Evolutionary conservation across 37 sponge, comb jelly and placozoan genomes (phyloP), one percentile per base, ranked within the genome.

Genomic region (Amphimedon queenslandica): DNA sequence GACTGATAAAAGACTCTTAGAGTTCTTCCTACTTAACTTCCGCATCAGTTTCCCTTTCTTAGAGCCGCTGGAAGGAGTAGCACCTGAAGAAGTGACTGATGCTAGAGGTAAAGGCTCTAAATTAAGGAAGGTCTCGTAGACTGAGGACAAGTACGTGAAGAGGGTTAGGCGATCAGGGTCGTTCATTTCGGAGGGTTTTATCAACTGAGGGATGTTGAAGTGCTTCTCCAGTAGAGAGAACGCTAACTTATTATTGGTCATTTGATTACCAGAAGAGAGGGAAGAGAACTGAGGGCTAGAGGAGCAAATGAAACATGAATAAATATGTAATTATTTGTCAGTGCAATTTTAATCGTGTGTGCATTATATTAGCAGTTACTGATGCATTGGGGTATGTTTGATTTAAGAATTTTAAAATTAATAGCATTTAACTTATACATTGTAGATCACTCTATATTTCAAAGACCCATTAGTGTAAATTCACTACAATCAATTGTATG

Each of bases 141-240:
- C 80, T 4, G 47, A 58, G 18, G 88, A 73, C 31, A 92, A 78
- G 75, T 88, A 92, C 31, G 85, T 68, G 63, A 92, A 51, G 41
- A 92, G 61, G 1, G 86, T 67, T 33, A 92, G 78, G 23, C 58
- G 72, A 73, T 92, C 93, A 0, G 93, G 86, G 0, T 70, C 31
- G n/a, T 31, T 38, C 82, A 92, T 85, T 67, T 92, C 93, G 0
- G 63, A 37, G 0, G 93, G 90, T 56, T 88, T 88, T 38, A 92
- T 72, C 35, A 88, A 57, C 4, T 55, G 53, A 34, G 73, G 29
- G 33, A 92, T 81, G 5, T 72, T 82, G 47, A 81, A 76, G 47
- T 79, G 58, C 60, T 78, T 66, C 40, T 83, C 93, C 20, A 90
- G 85, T 30, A 92, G 40, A 23, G 85, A 83, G 55, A 92, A 80